Evolutionary conservation across 2,797 vertebrate species (phyloP).

Genomic region (Mastacembelus armatus): DNA sequence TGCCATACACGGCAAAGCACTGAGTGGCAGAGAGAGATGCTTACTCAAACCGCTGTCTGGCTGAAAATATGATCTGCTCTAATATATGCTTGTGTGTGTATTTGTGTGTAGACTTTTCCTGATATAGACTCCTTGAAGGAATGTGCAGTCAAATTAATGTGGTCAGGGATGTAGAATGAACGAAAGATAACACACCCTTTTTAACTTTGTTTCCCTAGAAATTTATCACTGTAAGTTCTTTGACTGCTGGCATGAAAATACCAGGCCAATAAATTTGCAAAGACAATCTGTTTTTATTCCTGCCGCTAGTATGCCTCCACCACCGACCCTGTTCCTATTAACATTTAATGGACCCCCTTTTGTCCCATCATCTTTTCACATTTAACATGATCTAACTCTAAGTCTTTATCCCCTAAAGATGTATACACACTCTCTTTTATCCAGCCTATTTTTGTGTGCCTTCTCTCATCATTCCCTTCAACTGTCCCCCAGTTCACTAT

Average conservation of each 20-base stretch:
- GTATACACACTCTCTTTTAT: constrained; percentile 53
- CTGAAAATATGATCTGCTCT: constrained; percentile 49
- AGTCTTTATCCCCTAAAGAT: constrained; percentile 54
- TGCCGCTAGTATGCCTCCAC: constrained; percentile 28
- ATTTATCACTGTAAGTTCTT: constrained; percentile 51
- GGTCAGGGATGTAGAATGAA: constrained; percentile 51
- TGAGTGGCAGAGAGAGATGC: constrained; percentile 61
- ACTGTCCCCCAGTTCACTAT: constrained; percentile 35
- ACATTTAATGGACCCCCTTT: constrained; percentile 68
- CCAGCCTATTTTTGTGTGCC: constrained; percentile 19
- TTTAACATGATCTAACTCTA: constrained; percentile 63
- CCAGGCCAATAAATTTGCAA: constrained; percentile 52
- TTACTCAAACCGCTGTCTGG: constrained; percentile 62
- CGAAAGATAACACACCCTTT: constrained; percentile 61
- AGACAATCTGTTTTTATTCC: constrained; percentile 58
- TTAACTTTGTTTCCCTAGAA: constrained; percentile 58
- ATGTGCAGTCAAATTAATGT: constrained; percentile 61
- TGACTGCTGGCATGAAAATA: constrained; percentile 53
- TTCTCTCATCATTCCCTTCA: constrained; percentile 34
- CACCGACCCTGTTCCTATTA: constrained; percentile 55
- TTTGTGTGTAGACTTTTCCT: constrained; percentile 35
- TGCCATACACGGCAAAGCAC: constrained; percentile 48
- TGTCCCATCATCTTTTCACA: constrained; percentile 67
- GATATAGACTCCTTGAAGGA: constrained; percentile 54
- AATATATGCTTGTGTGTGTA: constrained; percentile 32